A percentile compares a stretch with the other conserved stretches of the same genome.
These are phyloP conservation scores for Hypothenemus hampei DNA, from an alignment of 1,140 invertebrate species.

Conservation along the genomic window DNA sequence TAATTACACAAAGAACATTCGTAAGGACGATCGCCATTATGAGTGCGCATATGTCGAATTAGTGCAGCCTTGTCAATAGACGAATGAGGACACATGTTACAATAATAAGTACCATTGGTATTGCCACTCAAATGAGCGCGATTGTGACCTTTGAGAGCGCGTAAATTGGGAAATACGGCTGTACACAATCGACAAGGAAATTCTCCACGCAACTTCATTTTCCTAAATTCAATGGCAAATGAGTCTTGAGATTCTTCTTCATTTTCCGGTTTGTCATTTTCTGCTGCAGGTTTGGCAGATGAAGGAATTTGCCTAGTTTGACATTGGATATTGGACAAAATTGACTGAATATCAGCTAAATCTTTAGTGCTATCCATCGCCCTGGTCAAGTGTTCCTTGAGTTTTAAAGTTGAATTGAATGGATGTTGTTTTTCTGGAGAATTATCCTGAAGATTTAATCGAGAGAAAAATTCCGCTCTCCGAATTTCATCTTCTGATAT, in stretches of 20 bases:
- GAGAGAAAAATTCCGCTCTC: slow-evolving; percentile 74
- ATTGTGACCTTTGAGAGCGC: slow-evolving; percentile 86
- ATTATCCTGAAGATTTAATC: slow-evolving; percentile 70
- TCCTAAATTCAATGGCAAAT: slow-evolving; percentile 72
- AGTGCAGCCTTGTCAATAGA: slow-evolving; percentile 87
- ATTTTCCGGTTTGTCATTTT: slow-evolving; percentile 44
- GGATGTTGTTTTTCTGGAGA: slow-evolving; percentile 40
- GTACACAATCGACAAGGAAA: slow-evolving; percentile 84
- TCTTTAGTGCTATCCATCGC: slow-evolving; percentile 57
- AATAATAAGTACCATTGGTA: slow-evolving; percentile 72
- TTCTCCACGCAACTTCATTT: slow-evolving; percentile 81
- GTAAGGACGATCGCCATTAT: slow-evolving; percentile 92
- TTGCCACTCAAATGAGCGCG: slow-evolving; percentile 67
- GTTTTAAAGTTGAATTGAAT: not conserved
- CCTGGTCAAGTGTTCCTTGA: slow-evolving; percentile 31
- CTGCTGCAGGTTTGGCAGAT: slow-evolving; percentile 38
- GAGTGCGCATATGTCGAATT: slow-evolving; percentile 83
- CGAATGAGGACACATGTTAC: slow-evolving; percentile 87
- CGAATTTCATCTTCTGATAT: slow-evolving; percentile 51
- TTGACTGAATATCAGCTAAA: slow-evolving; percentile 79
- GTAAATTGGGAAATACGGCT: slow-evolving; percentile 79
- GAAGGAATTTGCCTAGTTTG: slow-evolving; percentile 46
- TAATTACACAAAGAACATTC: slow-evolving; percentile 91
- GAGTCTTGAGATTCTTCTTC: slow-evolving; percentile 77
- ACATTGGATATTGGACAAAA: slow-evolving; percentile 63